Evolutionary conservation across 2,113 vertebrate genomes (phyloP).

Genomic region (Gymnogyps californianus): DNA sequence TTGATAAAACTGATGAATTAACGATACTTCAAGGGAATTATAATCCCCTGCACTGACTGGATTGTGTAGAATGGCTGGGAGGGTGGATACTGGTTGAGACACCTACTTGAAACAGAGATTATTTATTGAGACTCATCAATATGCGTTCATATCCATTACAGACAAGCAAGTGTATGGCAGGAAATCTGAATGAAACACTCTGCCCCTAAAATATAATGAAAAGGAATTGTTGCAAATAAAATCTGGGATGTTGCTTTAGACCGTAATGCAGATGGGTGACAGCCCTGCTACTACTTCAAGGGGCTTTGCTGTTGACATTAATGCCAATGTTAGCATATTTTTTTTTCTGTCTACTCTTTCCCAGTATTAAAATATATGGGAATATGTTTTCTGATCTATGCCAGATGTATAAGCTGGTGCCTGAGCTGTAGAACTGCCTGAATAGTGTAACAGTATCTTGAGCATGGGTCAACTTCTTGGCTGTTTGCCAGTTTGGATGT

Average conservation of each 20-base stretch:
- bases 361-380: not conserved
- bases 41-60: not conserved
- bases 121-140: not conserved
- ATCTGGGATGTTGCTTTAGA: not conserved
- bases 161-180: not conserved
- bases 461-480: not conserved
- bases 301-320: not conserved
- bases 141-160: not conserved
- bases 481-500: not conserved
- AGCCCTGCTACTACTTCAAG: not conserved
- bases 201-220: not conserved
- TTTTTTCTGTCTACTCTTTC: not conserved
- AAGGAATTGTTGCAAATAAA: not conserved
- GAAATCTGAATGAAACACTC: not conserved
- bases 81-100: not conserved
- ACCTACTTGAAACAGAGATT: not conserved
- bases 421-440: not conserved
- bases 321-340: not conserved
- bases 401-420: no score
- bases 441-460: not conserved
- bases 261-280: not conserved
- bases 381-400: not conserved
- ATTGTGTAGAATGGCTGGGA: not conserved
- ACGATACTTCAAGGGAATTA: not conserved
- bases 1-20: not conserved